These are phyloP conservation scores for Heliconius cydno DNA, from an alignment of 2,888 invertebrate species.

Conservation along the genomic window DNA sequence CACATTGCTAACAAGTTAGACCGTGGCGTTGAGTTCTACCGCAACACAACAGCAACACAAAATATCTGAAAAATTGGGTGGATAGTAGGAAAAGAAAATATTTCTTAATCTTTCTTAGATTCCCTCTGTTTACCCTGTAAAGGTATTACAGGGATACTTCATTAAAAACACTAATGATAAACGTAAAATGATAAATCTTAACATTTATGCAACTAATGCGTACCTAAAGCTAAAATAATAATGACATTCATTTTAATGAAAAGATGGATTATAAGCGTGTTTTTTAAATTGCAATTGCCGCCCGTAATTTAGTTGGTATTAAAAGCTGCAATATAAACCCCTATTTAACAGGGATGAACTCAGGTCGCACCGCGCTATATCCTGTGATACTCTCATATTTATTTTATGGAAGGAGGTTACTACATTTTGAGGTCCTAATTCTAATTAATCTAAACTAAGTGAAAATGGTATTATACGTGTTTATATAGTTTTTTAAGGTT, in stretches of 20 bases:
- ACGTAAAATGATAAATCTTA: too few species aligned
- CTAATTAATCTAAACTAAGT: conserved; percentile 8
- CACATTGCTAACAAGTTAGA: too few species aligned
- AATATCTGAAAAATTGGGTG: too few species aligned
- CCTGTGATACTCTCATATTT: conserved; percentile 70
- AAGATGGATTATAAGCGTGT: background rate
- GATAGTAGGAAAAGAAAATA: too few species aligned
- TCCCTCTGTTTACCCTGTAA: too few species aligned
- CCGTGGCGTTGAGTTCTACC: too few species aligned
- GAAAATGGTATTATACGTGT: background rate
- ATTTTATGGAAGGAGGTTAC: conserved; percentile 68
- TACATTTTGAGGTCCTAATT: conserved; percentile 57
- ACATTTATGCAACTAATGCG: too few species aligned
- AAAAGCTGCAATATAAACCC: conserved; percentile 28
- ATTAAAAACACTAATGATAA: too few species aligned
- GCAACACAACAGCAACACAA: too few species aligned
- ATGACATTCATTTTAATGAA: background rate
- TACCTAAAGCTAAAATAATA: background rate
- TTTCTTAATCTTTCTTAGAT: too few species aligned
- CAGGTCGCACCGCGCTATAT: conserved; percentile 24
- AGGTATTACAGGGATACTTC: too few species aligned
- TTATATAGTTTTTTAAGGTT: too few species aligned
- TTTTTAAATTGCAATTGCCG: conserved; percentile 9
- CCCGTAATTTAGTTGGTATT: conserved; percentile 29
- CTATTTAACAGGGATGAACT: conserved; percentile 34